Evolutionary conservation across 64 coral and sea anemone species (phyloP).

Genomic region (Platygyra sinensis): DNA sequence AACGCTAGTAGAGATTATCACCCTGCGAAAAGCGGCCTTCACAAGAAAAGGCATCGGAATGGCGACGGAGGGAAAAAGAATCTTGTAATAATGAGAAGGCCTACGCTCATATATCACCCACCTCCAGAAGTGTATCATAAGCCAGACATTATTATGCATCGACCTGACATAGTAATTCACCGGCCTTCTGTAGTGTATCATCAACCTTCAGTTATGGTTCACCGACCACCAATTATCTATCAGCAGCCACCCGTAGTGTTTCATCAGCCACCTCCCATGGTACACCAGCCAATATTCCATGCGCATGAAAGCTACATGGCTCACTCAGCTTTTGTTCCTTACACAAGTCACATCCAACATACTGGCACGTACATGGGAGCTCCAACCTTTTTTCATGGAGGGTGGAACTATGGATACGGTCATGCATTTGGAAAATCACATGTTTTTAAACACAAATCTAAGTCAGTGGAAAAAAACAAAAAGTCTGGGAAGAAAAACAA

Average conservation of each 20-base stretch:
- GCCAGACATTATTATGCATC: constrained; percentile 86
- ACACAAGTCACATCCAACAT: constrained; percentile 41
- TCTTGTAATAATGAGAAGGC: constrained; percentile 72
- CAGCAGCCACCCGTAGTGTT: constrained; percentile 80
- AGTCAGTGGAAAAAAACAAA: background rate
- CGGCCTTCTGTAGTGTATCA: constrained; percentile 86
- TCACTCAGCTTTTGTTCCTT: constrained; percentile 62
- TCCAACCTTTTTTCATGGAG: constrained; percentile 57
- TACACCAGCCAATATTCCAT: constrained; percentile 81
- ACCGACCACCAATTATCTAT: constrained; percentile 85
- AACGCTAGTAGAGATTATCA: background rate
- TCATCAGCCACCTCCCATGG: constrained; percentile 90
- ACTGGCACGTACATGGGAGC: constrained; percentile 66
- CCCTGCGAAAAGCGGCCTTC: background rate
- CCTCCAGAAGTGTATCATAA: constrained; percentile 96
- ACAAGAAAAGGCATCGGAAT: constrained; percentile 9
- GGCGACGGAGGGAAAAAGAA: constrained; percentile 81
- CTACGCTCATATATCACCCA: constrained; percentile 87
- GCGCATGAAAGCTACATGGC: constrained; percentile 80
- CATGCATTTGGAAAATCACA: constrained; percentile 42
- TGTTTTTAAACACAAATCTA: constrained; percentile 34
- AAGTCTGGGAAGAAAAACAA: constrained; percentile 8
- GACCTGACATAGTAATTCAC: constrained; percentile 91
- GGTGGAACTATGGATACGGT: constrained; percentile 61
- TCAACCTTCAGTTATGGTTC: constrained; percentile 83